phyloP scores from a whole-genome alignment of 2,113 vertebrate genomes.

The Paraplagusia blochii region DNA sequence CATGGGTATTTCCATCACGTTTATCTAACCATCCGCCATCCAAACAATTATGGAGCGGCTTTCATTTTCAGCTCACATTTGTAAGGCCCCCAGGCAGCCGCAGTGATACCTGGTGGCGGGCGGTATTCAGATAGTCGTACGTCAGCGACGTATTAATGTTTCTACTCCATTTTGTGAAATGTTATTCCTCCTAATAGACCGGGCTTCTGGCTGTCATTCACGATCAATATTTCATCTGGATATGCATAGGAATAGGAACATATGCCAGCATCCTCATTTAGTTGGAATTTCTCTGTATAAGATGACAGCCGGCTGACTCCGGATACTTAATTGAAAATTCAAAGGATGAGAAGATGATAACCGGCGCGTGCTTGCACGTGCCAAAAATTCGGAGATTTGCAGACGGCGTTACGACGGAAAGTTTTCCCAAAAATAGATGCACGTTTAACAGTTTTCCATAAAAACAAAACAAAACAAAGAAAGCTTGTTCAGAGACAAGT shows the following conservation, averaged over 20 bases:
- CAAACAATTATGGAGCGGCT: slow-evolving; percentile 61
- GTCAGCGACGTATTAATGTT: slow-evolving; percentile 61
- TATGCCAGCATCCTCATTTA: slow-evolving; percentile 33
- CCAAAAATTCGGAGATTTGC: slow-evolving; percentile 18
- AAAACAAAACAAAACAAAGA: too few species aligned
- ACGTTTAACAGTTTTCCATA: slow-evolving; percentile 56
- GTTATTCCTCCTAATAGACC: slow-evolving; percentile 58
- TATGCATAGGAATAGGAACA: slow-evolving; percentile 51
- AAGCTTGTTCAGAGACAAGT: too few species aligned
- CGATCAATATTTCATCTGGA: slow-evolving; percentile 63
- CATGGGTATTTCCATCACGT: slow-evolving; percentile 62
- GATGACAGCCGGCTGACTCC: slow-evolving; percentile 34
- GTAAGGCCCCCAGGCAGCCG: slow-evolving; percentile 61
- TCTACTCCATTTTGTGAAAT: slow-evolving; percentile 58
- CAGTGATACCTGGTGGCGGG: slow-evolving; percentile 62
- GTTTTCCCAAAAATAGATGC: slow-evolving; percentile 64
- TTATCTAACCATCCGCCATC: slow-evolving; percentile 60
- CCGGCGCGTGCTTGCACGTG: slow-evolving; percentile 26
- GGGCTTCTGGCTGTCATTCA: slow-evolving; percentile 50
- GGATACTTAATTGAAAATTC: slow-evolving; percentile 66
- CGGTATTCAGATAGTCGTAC: slow-evolving; percentile 56
- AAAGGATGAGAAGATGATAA: slow-evolving; percentile 63
- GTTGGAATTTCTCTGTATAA: slow-evolving; percentile 38
- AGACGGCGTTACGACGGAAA: slow-evolving; percentile 42
- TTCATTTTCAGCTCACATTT: slow-evolving; percentile 68